These are phyloP conservation scores for Anthonomus grandis DNA, from an alignment of 1,140 invertebrate genomes.

Conservation along the genomic window DNA sequence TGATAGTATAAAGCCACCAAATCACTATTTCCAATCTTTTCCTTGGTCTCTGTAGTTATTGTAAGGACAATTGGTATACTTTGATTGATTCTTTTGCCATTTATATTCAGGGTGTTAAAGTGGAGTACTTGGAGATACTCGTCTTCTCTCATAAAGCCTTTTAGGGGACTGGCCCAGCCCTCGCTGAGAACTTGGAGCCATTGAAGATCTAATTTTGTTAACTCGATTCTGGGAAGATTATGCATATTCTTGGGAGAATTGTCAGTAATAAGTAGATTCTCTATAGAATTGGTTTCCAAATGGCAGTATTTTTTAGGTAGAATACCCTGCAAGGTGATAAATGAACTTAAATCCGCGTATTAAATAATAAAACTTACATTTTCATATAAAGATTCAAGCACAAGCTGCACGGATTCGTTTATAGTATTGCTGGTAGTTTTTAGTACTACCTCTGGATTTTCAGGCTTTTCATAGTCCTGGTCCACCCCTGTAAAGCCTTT, in stretches of 20 bases:
- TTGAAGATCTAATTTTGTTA: slow-evolving; percentile 86
- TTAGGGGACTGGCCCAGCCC: slow-evolving; percentile 95
- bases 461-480: slow-evolving; percentile 87
- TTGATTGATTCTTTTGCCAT: slow-evolving; percentile 75
- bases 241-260: slow-evolving; percentile 67
- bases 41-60: slow-evolving; percentile 70
- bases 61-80: slow-evolving; percentile 95
- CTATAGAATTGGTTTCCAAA: slow-evolving; percentile 52
- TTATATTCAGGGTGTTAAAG: slow-evolving; percentile 79
- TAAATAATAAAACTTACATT: slow-evolving; percentile 51
- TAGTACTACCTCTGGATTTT: slow-evolving; percentile 81
- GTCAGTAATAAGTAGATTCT: slow-evolving; percentile 79
- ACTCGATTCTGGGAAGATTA: slow-evolving; percentile 65
- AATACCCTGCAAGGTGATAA: slow-evolving; percentile 22
- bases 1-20: slow-evolving; percentile 70
- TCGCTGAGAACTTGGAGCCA: slow-evolving; percentile 95
- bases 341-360: neutral
- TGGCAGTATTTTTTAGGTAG: slow-evolving; percentile 19
- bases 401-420: slow-evolving; percentile 76
- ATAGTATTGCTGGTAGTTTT: slow-evolving; percentile 78
- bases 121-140: slow-evolving; percentile 88
- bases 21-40: slow-evolving; percentile 61
- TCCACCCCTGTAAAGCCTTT: slow-evolving; percentile 98
- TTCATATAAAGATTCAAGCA: slow-evolving; percentile 73
- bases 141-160: slow-evolving; percentile 95